Evolutionary conservation across 92 coral and sea anemone species (phyloP).

Genomic region (Epizoanthus rinbou): DNA sequence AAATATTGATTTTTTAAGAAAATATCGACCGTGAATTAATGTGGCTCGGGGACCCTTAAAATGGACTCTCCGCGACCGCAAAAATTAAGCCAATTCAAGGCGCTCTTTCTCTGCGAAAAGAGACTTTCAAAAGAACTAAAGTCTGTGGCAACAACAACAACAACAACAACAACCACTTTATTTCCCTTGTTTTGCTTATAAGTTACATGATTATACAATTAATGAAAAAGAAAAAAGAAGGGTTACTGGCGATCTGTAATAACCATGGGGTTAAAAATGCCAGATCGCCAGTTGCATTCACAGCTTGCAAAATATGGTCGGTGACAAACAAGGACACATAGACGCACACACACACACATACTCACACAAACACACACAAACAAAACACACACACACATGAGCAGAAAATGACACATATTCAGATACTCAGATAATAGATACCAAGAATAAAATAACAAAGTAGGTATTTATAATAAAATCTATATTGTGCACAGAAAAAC

Average conservation of each 20-base stretch:
- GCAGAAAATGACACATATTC: no score
- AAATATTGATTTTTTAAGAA: no score
- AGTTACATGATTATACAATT: not conserved
- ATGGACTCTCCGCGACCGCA: no score
- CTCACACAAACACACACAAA: not conserved
- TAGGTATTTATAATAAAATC: slow-evolving; percentile 44
- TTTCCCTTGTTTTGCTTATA: no score
- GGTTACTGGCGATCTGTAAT: not conserved
- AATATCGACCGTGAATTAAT: no score
- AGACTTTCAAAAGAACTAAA: no score
- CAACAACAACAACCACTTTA: no score
- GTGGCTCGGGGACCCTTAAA: no score
- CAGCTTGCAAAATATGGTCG: not conserved
- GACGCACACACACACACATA: slow-evolving; percentile 2
- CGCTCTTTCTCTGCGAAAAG: no score
- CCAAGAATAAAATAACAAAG: slow-evolving; percentile 34
- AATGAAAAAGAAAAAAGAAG: not conserved
- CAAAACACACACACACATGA: no score
- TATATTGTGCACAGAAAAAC: slow-evolving; percentile 50
- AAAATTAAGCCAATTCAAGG: no score
- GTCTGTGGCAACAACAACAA: no score
- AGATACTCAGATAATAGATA: slow-evolving; percentile 31
- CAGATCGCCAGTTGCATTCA: not conserved
- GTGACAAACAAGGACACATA: not conserved
- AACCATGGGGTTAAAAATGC: not conserved